Percentiles rank a stretch among this genome's conserved stretches.
Conservation (phyloP, 2,797 vertebrate genomes). For the Clamator glandarius region DNA sequence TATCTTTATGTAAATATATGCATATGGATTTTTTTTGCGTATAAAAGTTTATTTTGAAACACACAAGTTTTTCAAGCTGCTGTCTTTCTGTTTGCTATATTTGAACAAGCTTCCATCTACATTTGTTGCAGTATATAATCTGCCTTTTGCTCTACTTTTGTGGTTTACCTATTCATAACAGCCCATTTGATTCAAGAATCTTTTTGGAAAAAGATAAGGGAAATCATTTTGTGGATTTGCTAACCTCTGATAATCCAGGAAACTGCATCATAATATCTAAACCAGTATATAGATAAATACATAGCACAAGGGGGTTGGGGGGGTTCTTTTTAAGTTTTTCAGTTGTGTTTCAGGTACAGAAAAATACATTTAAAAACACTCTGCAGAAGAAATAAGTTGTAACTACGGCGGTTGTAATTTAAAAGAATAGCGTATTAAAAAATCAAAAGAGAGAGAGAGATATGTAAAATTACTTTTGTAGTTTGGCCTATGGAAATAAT, state of each 20-base stretch:
- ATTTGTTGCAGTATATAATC: background rate
- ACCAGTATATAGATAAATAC: background rate
- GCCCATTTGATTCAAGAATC: background rate
- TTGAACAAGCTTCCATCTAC: background rate
- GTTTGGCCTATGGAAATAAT: background rate
- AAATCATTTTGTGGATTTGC: background rate
- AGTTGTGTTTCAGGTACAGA: background rate
- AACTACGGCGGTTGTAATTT: background rate
- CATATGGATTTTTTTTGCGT: background rate
- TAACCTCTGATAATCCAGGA: background rate
- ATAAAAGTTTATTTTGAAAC: background rate
- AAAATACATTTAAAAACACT: background rate
- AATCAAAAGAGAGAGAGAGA: background rate
- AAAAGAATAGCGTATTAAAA: background rate
- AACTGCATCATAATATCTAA: background rate
- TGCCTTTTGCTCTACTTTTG: background rate
- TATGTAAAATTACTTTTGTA: background rate
- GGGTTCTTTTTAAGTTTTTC: background rate
- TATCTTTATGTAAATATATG: background rate
- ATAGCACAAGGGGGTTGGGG: background rate
- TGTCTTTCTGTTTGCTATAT: background rate
- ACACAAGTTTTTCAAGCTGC: background rate
- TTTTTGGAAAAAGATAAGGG: background rate
- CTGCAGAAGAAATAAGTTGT: background rate
- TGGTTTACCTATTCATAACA: background rate